Base-by-base conservation (phyloP, 2,888 invertebrate species). In the Barypeithes pellucidus region DNA sequence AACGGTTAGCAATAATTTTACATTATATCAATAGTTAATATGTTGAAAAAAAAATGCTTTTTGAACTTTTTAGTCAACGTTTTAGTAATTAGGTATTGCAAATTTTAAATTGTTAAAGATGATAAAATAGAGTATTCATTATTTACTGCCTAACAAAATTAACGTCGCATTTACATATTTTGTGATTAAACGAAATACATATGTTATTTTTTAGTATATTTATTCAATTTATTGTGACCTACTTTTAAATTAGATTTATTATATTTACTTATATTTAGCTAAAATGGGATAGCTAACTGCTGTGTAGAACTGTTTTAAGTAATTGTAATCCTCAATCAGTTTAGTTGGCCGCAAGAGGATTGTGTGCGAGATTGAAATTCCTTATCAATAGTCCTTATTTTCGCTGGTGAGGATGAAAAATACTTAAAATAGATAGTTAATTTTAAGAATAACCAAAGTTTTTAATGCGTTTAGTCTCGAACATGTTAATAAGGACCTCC, bases 1-100 rank as follows among this genome's bases (percentile, higher is more conserved):
- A 29, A 52, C 14, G 8, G n/a, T 52, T 52, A 52, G 52, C 52
- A 52, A 52, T 52, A 52, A 52, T 14, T 52, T 29, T 29, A 52
- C n/a, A 29, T 29, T 52, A 52, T 52, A 52, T 52, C 52, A 52
- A 14, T 52, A 52, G 29, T 29, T 8, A 29, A 29, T 29, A 29
- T 5, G 39, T n/a, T 39, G 12, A 39, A n/a, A 39, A 11, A 39
- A 39, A 39, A 39, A n/a, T 33, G 8, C n/a, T 39, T 39, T 4
- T 29, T 7, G 29, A 39, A n/a, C 12, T 1, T 39, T 39, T 39
- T 39, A 45, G 45, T 16, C 1, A 45, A 45, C 7, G 4, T 20
- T 16, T 20, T 47, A 47, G 47, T 11, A 11, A 20, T 18, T 47
- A 47, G 47, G 11, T 47, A 47, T 52, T 52, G 29, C 12, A 7